Evolutionary conservation across 2,113 vertebrate species (phyloP).

Genomic region (Archocentrus centrarchus): DNA sequence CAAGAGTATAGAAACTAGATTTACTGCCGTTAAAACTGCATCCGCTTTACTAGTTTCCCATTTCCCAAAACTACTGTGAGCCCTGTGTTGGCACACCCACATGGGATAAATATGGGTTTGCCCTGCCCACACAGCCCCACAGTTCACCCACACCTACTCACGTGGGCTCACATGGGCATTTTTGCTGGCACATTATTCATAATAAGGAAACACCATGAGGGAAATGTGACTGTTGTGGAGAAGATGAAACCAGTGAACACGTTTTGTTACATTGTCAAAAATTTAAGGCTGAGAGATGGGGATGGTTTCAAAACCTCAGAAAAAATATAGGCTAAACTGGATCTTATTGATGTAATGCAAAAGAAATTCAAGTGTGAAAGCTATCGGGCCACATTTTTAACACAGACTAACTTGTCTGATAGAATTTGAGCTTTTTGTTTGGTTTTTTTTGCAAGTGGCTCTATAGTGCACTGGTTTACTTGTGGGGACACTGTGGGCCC

Average conservation of each 20-base stretch:
- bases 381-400: too few species aligned
- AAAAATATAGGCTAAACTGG: neutral
- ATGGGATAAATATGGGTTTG: rapidly evolving
- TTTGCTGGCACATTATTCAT: neutral
- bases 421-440: too few species aligned
- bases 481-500: neutral
- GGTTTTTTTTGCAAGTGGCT: too few species aligned
- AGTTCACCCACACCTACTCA: neutral
- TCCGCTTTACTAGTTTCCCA: neutral
- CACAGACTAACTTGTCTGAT: neutral
- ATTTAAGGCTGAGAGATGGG: neutral
- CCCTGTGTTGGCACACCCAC: neutral
- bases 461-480: neutral
- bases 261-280: neutral
- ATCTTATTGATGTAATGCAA: neutral
- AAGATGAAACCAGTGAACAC: neutral
- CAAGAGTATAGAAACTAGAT: neutral
- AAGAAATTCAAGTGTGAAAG: neutral
- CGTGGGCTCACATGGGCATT: neutral
- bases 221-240: neutral
- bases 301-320: neutral
- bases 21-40: neutral
- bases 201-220: neutral
- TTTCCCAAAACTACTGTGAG: neutral
- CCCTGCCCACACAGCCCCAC: too few species aligned